Percentiles rank a stretch among this genome's conserved stretches.
Evolutionary conservation across 2,113 vertebrate genomes (phyloP).

Genomic region (Grallaria varia): DNA sequence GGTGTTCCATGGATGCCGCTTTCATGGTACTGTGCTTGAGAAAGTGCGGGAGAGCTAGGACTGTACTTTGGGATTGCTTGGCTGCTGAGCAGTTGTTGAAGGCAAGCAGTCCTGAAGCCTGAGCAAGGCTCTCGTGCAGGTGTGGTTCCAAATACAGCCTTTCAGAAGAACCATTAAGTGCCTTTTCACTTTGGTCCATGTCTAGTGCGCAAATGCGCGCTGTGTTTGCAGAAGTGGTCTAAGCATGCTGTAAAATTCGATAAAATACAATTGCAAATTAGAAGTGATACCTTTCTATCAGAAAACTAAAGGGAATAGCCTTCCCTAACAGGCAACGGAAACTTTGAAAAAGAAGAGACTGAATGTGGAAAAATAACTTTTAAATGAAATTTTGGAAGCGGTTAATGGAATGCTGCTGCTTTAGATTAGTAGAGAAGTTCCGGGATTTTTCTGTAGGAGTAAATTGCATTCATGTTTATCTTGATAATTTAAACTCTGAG

Average conservation of each 20-base stretch:
- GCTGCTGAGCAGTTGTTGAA: not conserved
- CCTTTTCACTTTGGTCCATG: not conserved
- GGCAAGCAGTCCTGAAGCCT: not conserved
- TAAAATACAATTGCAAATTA: not conserved
- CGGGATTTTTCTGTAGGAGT: not conserved
- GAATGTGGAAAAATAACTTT: not conserved
- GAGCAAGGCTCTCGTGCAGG: accelerated
- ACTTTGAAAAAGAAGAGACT: not conserved
- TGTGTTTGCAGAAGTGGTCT: not conserved
- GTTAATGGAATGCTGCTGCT: not conserved
- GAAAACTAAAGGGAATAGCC: not conserved
- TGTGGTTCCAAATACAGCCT: not conserved
- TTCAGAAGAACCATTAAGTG: not conserved
- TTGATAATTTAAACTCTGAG: not conserved
- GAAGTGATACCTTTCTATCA: not conserved
- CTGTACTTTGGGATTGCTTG: not conserved
- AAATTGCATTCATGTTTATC: not conserved
- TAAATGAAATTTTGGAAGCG: not conserved
- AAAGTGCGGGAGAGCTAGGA: accelerated
- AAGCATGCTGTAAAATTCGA: not conserved
- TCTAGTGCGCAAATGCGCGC: accelerated
- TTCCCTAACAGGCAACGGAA: not conserved
- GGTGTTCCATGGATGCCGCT: not conserved
- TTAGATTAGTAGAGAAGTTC: not conserved
- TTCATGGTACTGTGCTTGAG: accelerated